Conservation (phyloP, 1,140 invertebrate species). For the Aphis craccivora region DNA sequence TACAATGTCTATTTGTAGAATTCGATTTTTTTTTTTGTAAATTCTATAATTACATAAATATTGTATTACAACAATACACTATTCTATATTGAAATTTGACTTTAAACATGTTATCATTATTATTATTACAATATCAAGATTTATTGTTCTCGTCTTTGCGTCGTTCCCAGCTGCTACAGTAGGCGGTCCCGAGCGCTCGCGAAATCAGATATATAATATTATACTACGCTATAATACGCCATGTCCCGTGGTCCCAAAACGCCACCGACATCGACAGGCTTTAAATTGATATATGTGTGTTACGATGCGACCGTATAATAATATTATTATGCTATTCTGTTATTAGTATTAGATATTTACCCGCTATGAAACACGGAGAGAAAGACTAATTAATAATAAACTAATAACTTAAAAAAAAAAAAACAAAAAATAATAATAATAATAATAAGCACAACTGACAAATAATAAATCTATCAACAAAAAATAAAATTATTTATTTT, state of each 20-base stretch:
- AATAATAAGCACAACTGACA: background rate
- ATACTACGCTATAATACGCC: background rate
- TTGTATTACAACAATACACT: background rate
- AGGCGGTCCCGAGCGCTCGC: background rate
- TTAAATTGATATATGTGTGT: slow-evolving; percentile 10
- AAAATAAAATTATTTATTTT: background rate
- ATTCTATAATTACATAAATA: background rate
- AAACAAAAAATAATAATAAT: background rate
- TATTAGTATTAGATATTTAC: background rate
- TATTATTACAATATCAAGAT: slow-evolving; percentile 12
- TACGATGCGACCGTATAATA: background rate
- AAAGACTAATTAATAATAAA: background rate
- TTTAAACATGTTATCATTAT: background rate
- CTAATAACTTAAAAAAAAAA: no score
- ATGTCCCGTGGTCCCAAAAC: background rate
- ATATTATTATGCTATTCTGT: background rate
- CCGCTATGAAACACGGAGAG: background rate
- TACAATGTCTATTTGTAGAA: no score
- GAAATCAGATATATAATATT: background rate
- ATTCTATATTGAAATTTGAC: background rate
- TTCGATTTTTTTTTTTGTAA: no score
- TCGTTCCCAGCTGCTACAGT: background rate
- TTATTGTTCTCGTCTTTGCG: background rate
- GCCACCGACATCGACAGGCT: background rate
- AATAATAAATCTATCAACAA: background rate